Evolutionary conservation across 2,888 invertebrate genomes (phyloP).

Genomic region (Nycteola revayana): DNA sequence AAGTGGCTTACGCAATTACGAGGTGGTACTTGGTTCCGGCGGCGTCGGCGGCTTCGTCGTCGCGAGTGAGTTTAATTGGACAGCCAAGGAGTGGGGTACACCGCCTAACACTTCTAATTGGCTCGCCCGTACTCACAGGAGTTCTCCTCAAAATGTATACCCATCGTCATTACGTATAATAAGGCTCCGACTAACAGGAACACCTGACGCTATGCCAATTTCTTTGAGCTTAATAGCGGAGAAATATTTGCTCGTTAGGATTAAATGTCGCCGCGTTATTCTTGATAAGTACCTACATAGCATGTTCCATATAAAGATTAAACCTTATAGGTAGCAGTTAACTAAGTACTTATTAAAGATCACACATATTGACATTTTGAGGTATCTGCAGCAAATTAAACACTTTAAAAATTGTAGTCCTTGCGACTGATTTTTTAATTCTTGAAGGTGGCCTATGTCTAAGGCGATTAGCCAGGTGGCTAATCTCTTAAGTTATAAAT

Average conservation of each 20-base stretch:
- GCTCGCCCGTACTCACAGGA: slow-evolving; percentile 68
- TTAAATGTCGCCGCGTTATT: too few relatives aligned
- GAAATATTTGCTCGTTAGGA: slow-evolving; percentile 21
- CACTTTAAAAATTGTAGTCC: too few relatives aligned
- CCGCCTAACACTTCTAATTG: slow-evolving; percentile 74
- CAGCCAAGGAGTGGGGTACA: slow-evolving; percentile 45
- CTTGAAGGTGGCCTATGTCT: too few relatives aligned
- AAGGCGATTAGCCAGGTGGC: too few relatives aligned
- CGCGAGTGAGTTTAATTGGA: slow-evolving; percentile 71
- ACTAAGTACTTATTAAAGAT: too few relatives aligned
- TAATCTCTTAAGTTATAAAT: too few relatives aligned
- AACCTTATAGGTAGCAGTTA: too few relatives aligned
- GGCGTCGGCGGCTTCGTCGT: slow-evolving; percentile 38
- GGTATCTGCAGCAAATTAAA: too few relatives aligned
- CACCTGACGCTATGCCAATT: slow-evolving; percentile 49
- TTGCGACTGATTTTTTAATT: too few relatives aligned
- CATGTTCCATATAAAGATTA: too few relatives aligned
- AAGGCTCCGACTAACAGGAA: slow-evolving; percentile 40
- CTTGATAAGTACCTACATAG: too few relatives aligned
- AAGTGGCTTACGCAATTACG: slow-evolving; percentile 77
- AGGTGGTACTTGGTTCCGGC: slow-evolving; percentile 50
- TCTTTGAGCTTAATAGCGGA: slow-evolving; percentile 36
- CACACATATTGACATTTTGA: too few relatives aligned
- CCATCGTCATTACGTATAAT: slow-evolving; percentile 63
- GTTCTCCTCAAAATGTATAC: slow-evolving; percentile 60